Evolutionary conservation across 1,140 invertebrate genomes (phyloP).

Genomic region (Pogonomyrmex barbatus): DNA sequence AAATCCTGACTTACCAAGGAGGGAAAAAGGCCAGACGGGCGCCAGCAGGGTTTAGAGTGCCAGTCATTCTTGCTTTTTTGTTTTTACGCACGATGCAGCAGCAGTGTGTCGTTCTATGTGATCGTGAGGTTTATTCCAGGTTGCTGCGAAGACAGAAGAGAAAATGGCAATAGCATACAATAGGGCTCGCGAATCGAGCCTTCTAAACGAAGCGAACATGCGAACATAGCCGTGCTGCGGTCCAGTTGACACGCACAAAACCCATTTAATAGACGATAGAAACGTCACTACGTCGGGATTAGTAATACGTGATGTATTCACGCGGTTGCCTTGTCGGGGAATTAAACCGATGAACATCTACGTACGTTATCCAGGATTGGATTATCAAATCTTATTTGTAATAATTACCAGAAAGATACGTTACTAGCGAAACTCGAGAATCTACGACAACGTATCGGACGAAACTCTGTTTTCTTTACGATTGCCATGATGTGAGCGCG

Average conservation of each 20-base stretch:
- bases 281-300: slow-evolving; percentile 51
- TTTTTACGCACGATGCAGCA: slow-evolving; percentile 2
- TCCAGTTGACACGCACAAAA: slow-evolving; percentile 65
- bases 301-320: slow-evolving; percentile 44
- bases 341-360: slow-evolving; percentile 33
- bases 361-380: slow-evolving; percentile 11
- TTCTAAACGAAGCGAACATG: slow-evolving; percentile 32
- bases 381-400: background rate
- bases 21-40: background rate
- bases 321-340: slow-evolving; percentile 2
- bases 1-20: background rate
- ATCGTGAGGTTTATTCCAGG: background rate
- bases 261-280: slow-evolving; percentile 56
- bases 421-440: background rate
- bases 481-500: background rate
- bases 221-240: slow-evolving; percentile 25
- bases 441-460: background rate
- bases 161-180: slow-evolving; percentile 16
- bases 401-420: background rate
- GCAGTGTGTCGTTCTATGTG: background rate
- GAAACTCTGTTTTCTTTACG: background rate
- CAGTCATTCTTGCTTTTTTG: slow-evolving; percentile 1
- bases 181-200: slow-evolving; percentile 27
- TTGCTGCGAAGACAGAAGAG: background rate
- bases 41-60: background rate